A percentile compares a stretch with the other conserved stretches of the same genome.
phyloP scores from a whole-genome alignment of 2,113 vertebrate species.

The Cheilinus undulatus region DNA sequence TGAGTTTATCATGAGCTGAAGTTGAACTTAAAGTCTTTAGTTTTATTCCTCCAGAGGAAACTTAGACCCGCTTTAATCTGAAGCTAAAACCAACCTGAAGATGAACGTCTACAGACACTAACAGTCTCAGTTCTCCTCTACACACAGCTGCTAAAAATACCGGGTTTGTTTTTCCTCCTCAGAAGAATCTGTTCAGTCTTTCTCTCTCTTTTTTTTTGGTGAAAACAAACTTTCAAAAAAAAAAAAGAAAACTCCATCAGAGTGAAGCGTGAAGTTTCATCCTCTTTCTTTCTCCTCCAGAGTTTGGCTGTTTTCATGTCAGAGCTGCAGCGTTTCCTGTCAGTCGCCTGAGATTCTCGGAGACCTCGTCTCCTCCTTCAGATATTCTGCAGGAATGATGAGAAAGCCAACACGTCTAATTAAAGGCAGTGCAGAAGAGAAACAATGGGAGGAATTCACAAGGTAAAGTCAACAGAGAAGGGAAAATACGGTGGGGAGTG shows the following conservation, averaged over 20 bases:
- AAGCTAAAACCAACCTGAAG: no score
- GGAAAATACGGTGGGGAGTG: no score
- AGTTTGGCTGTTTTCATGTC: neutral
- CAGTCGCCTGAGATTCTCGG: neutral
- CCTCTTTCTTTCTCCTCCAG: neutral
- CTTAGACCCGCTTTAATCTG: no score
- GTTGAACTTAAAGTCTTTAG: no score
- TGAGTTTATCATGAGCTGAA: no score
- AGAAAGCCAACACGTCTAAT: neutral
- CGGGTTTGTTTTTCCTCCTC: neutral
- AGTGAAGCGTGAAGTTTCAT: neutral
- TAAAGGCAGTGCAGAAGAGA: neutral
- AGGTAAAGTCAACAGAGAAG: neutral
- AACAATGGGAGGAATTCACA: neutral
- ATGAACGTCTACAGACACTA: no score
- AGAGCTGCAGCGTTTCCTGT: neutral
- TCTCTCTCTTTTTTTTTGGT: no score
- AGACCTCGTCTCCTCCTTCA: neutral
- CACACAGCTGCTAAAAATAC: neutral
- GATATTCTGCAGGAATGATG: neutral
- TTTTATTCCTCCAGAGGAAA: no score
- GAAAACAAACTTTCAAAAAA: neutral
- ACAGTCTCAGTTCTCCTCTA: neutral
- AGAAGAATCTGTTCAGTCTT: neutral
- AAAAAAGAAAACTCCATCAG: neutral